Evolutionary conservation across 1,140 invertebrate species (phyloP).

Genomic region (Caenorhabditis brenneri): DNA sequence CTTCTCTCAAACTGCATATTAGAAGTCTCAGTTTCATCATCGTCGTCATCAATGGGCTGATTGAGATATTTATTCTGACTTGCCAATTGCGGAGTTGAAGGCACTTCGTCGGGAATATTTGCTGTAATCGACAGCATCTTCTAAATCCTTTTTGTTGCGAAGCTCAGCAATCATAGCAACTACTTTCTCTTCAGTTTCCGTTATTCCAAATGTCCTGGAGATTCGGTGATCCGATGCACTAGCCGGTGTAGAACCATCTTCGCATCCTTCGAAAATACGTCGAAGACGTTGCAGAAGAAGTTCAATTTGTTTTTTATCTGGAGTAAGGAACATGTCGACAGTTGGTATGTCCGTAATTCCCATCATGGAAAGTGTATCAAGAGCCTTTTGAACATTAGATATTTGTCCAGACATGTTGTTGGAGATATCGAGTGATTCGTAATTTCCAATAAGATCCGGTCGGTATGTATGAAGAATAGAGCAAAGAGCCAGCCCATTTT

Average conservation of each 20-base stretch:
- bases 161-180: conserved; percentile 17
- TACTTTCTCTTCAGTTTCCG: conserved; percentile 20
- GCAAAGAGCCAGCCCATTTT: conserved; percentile 80
- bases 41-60: background rate
- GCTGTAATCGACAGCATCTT: conserved; percentile 43
- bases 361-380: background rate
- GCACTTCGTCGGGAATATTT: background rate
- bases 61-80: background rate
- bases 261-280: conserved; percentile 17
- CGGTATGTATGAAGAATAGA: conserved; percentile 85
- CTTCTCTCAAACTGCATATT: conserved; percentile 25
- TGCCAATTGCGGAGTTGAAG: background rate
- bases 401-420: conserved; percentile 50
- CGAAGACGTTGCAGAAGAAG: conserved; percentile 7
- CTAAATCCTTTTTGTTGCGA: conserved; percentile 21
- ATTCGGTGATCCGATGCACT: conserved; percentile 1
- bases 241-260: background rate
- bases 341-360: conserved; percentile 39
- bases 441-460: conserved; percentile 80
- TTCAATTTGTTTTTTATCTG: conserved; percentile 20
- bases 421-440: conserved; percentile 55
- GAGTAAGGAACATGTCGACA: conserved; percentile 31
- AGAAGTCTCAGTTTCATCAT: background rate
- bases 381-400: conserved; percentile 52
- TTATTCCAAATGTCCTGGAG: conserved; percentile 14